Evolutionary conservation across 2,113 vertebrate genomes (phyloP), one percentile per base, ranked within the genome.

Genomic region (Motacilla tschutschensis): DNA sequence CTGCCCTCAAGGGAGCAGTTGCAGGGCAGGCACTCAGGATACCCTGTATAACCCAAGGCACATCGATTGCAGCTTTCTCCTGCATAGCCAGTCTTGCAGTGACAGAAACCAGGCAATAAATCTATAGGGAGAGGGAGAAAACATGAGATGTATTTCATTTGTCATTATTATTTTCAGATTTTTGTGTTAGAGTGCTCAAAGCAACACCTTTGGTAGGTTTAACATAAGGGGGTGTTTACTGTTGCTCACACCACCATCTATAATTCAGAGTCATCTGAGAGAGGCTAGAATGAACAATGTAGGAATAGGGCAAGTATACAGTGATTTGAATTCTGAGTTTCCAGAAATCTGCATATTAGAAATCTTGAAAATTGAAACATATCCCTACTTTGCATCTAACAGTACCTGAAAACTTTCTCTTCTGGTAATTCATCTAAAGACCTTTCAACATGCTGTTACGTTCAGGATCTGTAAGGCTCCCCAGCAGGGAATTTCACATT

Each of bases 31-130:
- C 98, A 98, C 58, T 95, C 69, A 19, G 98, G 98, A 86, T 96
- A 98, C 18, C 98, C 98, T 9, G 12, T 94, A 67, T 97, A 98
- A 81, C 98, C 98, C 85, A 97, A 93, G 46, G 96, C 95, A 96
- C 98, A 99, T 29, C 69, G 97, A 92, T 98, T 95, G 93, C 99
- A 99, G 90, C 76, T 97, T 72, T 96, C 91, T 70, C 99, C 99
- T 92, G 96, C 93, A 69, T 98, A 99, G 66, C 99, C 98, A 93
- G 95, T 91, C 96, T 98, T 99, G 96, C 99, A 99, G 86, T 95
- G 95, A 91, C 99, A 99, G 79, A 97, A 98, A 83, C 99, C 99
- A 80, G 98, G 98, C 59, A 96, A 91, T 95, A 98, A 91, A 64
- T 94, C 99, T 99, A 85, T 1, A 4, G 33, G 24, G 76, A 90